Percentiles rank a stretch among this genome's conserved stretches.
Evolutionary conservation across 1,140 invertebrate species (phyloP).

Genomic region (Drosophila asahinai): DNA sequence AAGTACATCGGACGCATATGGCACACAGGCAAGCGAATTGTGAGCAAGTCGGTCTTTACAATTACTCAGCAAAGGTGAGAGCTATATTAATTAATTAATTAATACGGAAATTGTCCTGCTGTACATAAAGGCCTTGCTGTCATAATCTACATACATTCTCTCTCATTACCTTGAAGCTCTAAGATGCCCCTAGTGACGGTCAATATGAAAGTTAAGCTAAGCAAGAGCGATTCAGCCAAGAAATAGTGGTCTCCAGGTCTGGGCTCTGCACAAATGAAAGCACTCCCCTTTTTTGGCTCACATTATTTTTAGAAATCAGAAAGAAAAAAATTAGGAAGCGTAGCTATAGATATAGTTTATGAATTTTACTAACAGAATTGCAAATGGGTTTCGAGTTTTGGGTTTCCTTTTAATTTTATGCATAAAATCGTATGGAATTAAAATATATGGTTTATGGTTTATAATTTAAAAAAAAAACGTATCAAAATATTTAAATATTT

Average conservation of each 20-base stretch:
- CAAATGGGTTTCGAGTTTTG: slow-evolving; percentile 3
- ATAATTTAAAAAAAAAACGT: no score
- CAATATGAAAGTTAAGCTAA: slow-evolving; percentile 79
- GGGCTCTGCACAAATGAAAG: slow-evolving; percentile 20
- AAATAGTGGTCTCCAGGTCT: slow-evolving; percentile 67
- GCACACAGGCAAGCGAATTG: slow-evolving; percentile 87
- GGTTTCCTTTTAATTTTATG: background rate
- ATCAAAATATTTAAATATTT: background rate
- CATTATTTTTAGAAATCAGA: slow-evolving; percentile 4
- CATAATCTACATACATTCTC: slow-evolving; percentile 59
- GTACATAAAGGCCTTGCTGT: slow-evolving; percentile 53
- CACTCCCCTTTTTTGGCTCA: slow-evolving; percentile 38
- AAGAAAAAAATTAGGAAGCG: background rate
- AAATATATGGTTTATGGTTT: background rate
- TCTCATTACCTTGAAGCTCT: slow-evolving; percentile 59
- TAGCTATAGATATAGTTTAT: slow-evolving; percentile 13
- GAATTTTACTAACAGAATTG: background rate
- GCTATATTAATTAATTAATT: no score
- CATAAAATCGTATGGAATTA: no score
- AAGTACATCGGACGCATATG: slow-evolving; percentile 91
- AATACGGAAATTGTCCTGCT: slow-evolving; percentile 11
- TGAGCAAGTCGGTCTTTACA: slow-evolving; percentile 85
- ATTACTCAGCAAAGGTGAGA: slow-evolving; percentile 83
- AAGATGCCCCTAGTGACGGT: slow-evolving; percentile 77
- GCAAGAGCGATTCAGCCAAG: slow-evolving; percentile 63